These are phyloP conservation scores for Ricordea florida DNA, from an alignment of 92 coral and sea anemone species.

Conservation along the genomic window DNA sequence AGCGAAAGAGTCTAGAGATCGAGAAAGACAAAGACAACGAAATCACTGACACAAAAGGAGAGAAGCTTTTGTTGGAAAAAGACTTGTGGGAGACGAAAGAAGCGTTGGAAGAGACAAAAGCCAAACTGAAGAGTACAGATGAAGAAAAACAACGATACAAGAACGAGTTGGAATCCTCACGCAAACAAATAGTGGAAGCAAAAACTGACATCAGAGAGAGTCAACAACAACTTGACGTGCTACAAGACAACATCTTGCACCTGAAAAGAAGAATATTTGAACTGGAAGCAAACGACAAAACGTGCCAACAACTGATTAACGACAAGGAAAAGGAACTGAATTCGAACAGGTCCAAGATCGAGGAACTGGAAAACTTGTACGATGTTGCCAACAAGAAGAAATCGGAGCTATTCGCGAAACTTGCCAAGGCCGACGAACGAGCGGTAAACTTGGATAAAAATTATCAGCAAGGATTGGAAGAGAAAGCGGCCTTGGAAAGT, in stretches of 20 bases:
- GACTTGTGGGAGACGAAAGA: constrained; percentile 75
- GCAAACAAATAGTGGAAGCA: constrained; percentile 53
- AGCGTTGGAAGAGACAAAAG: constrained; percentile 59
- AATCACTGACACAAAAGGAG: constrained; percentile 66
- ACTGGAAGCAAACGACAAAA: constrained; percentile 73
- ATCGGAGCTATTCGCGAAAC: constrained; percentile 62
- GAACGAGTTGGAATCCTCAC: constrained; percentile 62
- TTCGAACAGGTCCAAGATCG: constrained; percentile 45
- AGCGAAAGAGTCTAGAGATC: constrained; percentile 70
- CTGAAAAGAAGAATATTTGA: constrained; percentile 71
- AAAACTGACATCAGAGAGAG: constrained; percentile 62
- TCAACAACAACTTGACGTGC: constrained; percentile 57
- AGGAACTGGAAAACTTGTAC: constrained; percentile 71
- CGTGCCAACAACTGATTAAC: constrained; percentile 56
- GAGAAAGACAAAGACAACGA: constrained; percentile 79
- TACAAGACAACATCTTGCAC: constrained; percentile 64
- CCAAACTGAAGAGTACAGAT: constrained; percentile 51
- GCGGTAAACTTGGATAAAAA: constrained; percentile 50
- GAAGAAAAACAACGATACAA: constrained; percentile 68
- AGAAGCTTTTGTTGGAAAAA: constrained; percentile 60
- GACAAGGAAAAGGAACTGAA: constrained; percentile 69
- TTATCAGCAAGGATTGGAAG: constrained; percentile 26
- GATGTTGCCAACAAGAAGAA: constrained; percentile 63
- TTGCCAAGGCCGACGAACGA: constrained; percentile 72
- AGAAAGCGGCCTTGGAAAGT: constrained; percentile 27